phyloP scores from a whole-genome alignment of 2,888 invertebrate species.

The Crocallis elinguaria region DNA sequence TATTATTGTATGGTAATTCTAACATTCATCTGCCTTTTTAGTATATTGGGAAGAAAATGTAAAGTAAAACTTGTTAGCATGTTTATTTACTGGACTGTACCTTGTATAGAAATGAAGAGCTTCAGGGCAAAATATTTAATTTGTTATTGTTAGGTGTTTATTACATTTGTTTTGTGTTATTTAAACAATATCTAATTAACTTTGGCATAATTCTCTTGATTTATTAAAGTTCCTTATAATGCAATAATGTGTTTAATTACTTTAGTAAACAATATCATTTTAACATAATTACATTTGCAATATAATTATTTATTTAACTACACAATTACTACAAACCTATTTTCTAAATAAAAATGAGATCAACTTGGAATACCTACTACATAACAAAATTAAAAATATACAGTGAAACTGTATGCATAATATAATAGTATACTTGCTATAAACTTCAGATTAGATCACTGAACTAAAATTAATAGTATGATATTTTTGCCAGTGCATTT shows the following conservation, averaged over 20 bases:
- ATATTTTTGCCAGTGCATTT: no score
- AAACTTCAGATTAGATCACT: no score
- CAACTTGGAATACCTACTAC: conserved; percentile 9
- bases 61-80: background rate
- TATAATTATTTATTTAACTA: background rate
- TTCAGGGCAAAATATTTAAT: background rate
- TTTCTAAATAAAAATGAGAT: conserved; percentile 15
- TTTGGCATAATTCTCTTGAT: conserved; percentile 6
- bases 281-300: background rate
- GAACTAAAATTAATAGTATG: no score
- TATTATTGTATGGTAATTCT: no score
- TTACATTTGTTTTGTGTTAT: background rate
- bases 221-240: conserved; percentile 11
- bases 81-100: background rate
- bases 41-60: no score
- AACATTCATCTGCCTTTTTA: background rate
- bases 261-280: conserved; percentile 1
- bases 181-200: background rate
- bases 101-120: background rate
- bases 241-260: background rate
- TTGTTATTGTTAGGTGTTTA: background rate
- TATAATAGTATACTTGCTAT: background rate
- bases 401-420: background rate
- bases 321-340: background rate
- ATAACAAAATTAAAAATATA: background rate